phyloP scores from a whole-genome alignment of 2,113 vertebrate genomes.

The Pygoscelis adeliae region DNA sequence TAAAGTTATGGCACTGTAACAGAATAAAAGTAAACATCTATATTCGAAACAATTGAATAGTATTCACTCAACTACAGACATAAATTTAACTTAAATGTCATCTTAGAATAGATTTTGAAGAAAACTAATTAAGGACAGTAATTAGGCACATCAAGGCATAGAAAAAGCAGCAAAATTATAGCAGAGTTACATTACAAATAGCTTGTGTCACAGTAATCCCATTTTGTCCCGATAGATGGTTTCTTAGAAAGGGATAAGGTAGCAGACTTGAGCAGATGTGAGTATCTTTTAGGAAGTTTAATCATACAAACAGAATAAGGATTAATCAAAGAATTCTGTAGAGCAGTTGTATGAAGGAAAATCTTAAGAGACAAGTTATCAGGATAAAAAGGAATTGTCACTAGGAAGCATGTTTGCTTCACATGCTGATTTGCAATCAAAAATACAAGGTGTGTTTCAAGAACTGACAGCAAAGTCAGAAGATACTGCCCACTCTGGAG shows the following conservation, averaged over 20 bases:
- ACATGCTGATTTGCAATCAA: not conserved
- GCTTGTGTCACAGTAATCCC: not conserved
- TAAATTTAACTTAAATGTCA: not conserved
- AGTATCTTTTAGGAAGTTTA: not conserved
- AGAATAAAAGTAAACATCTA: not conserved
- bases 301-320: not conserved
- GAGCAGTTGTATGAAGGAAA: not conserved
- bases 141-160: not conserved
- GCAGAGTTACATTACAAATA: not conserved
- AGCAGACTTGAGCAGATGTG: not conserved
- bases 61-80: not conserved
- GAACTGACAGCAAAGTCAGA: not conserved
- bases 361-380: not conserved
- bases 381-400: not conserved
- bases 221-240: not conserved
- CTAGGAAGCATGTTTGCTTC: not conserved
- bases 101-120: not conserved
- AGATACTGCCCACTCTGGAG: not conserved
- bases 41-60: not conserved
- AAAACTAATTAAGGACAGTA: not conserved
- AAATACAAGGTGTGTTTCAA: not conserved
- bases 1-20: not conserved
- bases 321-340: not conserved
- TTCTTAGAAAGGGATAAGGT: not conserved
- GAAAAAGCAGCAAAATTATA: not conserved